Conservation (phyloP, 2,113 vertebrate species). For the Crocuta crocuta region DNA sequence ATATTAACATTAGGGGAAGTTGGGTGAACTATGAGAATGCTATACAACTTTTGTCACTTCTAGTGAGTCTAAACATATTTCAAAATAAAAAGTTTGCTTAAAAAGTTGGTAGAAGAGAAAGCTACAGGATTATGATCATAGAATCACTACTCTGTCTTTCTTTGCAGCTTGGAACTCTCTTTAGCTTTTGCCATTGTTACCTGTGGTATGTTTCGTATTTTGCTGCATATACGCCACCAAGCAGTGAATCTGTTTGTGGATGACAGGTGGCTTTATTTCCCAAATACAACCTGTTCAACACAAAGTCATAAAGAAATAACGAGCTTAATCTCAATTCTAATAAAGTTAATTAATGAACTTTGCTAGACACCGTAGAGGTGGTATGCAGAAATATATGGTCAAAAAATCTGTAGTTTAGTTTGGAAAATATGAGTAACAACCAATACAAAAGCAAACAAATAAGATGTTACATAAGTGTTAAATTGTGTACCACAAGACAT, state of each 20-base stretch:
- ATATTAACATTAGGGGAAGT: conserved; percentile 34
- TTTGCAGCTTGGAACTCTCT: background rate
- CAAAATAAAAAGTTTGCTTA: background rate
- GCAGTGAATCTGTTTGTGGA: background rate
- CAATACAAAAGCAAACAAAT: background rate
- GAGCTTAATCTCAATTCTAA: background rate
- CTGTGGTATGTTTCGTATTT: background rate
- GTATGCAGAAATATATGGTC: background rate
- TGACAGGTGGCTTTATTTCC: conserved; percentile 46
- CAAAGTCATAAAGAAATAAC: conserved; percentile 29
- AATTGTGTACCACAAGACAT: background rate
- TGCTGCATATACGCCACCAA: background rate
- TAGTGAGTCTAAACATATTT: conserved; percentile 42
- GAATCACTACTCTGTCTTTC: background rate
- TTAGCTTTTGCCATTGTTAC: background rate
- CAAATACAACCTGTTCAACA: conserved; percentile 39
- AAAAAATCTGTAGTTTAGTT: background rate
- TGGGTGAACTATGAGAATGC: background rate
- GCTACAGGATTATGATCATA: background rate
- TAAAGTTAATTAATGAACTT: background rate
- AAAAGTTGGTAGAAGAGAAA: background rate
- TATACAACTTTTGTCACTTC: conserved; percentile 15
- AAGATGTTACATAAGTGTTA: background rate
- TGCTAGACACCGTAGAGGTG: background rate
- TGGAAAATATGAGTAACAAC: background rate